phyloP scores from a whole-genome alignment of 2,797 vertebrate species.

The Erithacus rubecula region DNA sequence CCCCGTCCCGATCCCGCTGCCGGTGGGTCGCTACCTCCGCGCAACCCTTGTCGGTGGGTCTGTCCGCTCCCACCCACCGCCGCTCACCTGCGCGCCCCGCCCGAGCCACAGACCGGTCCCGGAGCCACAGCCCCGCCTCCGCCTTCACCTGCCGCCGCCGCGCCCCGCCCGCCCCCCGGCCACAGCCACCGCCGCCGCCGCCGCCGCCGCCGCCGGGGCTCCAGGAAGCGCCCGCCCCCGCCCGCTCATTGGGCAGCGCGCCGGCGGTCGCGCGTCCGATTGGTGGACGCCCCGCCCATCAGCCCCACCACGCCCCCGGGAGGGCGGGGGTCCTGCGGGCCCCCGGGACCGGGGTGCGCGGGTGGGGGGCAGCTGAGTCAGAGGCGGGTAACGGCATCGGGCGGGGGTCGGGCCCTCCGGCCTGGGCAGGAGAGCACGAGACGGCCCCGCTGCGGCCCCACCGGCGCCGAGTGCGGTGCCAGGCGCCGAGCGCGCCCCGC shows the following conservation, averaged over 20 bases:
- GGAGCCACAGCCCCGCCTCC: slow-evolving; percentile 1
- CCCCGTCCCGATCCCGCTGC: background rate
- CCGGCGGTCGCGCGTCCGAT: background rate
- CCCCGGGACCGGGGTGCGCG: background rate
- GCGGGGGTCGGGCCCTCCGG: background rate
- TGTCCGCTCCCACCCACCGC: background rate
- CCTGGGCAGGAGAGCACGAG: background rate
- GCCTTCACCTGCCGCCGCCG: background rate
- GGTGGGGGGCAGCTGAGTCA: background rate
- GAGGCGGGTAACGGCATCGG: background rate
- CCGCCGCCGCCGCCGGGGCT: background rate
- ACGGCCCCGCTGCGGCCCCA: background rate
- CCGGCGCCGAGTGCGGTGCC: background rate
- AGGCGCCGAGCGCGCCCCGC: background rate
- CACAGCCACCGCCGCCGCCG: background rate
- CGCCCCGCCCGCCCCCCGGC: background rate
- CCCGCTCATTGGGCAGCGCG: background rate
- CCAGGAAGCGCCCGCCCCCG: background rate
- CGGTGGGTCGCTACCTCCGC: background rate
- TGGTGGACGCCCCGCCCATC: background rate
- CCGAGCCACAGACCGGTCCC: background rate
- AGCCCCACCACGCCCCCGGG: background rate
- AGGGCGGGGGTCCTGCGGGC: background rate
- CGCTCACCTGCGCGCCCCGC: slow-evolving; percentile 29
- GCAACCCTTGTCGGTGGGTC: background rate